These are phyloP conservation scores for Cataglyphis rosenhaueri DNA, from an alignment of 2,888 invertebrate species.

Conservation along the genomic window DNA sequence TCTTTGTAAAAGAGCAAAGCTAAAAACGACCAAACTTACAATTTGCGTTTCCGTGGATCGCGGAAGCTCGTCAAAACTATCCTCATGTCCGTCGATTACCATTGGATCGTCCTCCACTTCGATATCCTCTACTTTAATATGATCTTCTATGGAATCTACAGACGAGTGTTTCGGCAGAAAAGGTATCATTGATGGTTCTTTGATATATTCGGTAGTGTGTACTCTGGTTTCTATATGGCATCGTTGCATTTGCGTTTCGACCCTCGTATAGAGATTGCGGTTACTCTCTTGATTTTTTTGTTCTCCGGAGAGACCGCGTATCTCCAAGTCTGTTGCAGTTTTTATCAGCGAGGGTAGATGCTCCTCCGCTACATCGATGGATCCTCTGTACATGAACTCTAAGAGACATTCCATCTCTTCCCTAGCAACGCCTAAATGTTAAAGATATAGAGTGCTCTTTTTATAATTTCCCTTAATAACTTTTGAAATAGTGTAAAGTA, in stretches of 20 bases:
- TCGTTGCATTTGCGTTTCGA: conserved; percentile 77
- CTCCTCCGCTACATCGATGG: conserved; percentile 89
- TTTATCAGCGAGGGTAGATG: conserved; percentile 89
- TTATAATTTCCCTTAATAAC: not conserved
- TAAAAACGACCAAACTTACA: conserved; percentile 52
- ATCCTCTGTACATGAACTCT: conserved; percentile 91
- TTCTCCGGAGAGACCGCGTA: conserved; percentile 89
- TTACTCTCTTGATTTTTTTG: conserved; percentile 87
- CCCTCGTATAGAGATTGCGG: conserved; percentile 86
- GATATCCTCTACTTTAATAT: conserved; percentile 81
- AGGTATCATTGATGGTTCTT: conserved; percentile 71
- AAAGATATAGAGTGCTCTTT: not conserved
- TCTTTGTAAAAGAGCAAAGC: not conserved
- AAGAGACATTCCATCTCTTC: conserved; percentile 89
- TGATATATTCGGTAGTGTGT: conserved; percentile 72
- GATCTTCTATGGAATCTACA: conserved; percentile 74
- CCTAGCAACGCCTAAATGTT: conserved; percentile 87
- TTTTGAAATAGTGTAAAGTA: not conserved
- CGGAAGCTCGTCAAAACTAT: conserved; percentile 75
- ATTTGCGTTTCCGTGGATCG: conserved; percentile 69
- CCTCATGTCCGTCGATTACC: conserved; percentile 82
- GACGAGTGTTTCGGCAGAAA: conserved; percentile 76
- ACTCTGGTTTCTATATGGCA: conserved; percentile 79
- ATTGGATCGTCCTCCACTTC: conserved; percentile 83
- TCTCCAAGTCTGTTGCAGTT: conserved; percentile 90